Evolutionary conservation across 2,797 vertebrate genomes (phyloP), one percentile per base, ranked within the genome.

Genomic region (Hypotaenidia okinawae): DNA sequence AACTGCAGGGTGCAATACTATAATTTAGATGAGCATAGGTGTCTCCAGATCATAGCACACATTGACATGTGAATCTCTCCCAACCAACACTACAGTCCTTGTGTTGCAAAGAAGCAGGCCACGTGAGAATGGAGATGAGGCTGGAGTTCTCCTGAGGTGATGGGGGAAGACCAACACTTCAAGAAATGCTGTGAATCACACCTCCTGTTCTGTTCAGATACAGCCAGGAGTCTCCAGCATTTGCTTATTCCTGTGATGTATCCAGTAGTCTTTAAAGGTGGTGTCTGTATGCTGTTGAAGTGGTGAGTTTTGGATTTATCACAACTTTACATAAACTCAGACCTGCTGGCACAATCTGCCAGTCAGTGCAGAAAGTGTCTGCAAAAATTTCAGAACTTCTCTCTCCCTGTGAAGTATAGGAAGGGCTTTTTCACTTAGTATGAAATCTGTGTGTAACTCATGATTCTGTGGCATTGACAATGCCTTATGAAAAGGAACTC

Each of bases 41-140:
- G 21, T 58, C 28, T 33, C 13, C 68, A 41, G 32, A 3, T 8
- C 35, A 13, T 1, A 47, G 67, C 57, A n/a, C 22, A 19, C n/a
- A 3, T 4, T 16, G 47, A 4, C 25, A 6, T 3, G 0, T 0
- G 3, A 39, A 33, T 67, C 16, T 30, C 25, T 41, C 19, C 35
- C 25, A 25, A 35, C 33, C 57, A 25, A 2, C 14, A 19, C 24
- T 45, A 13, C 12, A 5, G 35, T 5, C 47, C 39, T 24, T 43
- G 35, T 32, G 79, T 63, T 47, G 27, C 41, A 39, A 21, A 18
- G 2, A 24, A 59, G 35, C 45, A 27, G 55, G 33, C 13, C 7
- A 5, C 15, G 5, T 32, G 6, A 30, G 47, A 39, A 1, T 23
- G 32, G 57, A 47, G 39, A 15, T 23, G 19, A 70, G 27, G 18